Conservation (phyloP, 2,888 invertebrate genomes). For the Aleiodes testaceus region DNA sequence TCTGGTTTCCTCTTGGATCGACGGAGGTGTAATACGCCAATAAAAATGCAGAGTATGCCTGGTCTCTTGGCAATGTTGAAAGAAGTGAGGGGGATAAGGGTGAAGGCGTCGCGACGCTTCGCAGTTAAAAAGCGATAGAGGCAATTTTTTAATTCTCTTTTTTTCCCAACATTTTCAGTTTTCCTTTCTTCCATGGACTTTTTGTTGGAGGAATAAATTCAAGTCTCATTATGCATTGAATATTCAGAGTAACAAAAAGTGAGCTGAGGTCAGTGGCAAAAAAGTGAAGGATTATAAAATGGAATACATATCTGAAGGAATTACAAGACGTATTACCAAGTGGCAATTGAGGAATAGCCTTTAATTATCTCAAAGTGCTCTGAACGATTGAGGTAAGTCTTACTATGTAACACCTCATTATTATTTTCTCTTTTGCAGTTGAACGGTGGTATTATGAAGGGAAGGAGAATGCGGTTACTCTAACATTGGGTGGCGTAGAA, state of each 20-base stretch:
- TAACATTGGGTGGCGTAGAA: conserved; percentile 48
- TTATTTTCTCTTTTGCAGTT: background rate
- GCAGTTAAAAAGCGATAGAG: conserved; percentile 17
- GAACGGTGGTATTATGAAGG: conserved; percentile 54
- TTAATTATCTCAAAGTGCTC: background rate
- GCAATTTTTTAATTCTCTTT: background rate
- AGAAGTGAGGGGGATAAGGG: background rate
- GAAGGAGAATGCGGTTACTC: conserved; percentile 63
- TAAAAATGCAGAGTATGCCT: conserved; percentile 63
- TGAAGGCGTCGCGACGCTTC: conserved; percentile 26
- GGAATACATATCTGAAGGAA: background rate
- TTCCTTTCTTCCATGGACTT: background rate
- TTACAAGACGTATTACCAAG: background rate
- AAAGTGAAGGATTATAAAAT: background rate
- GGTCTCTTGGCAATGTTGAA: conserved; percentile 46
- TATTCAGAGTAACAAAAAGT: conserved; percentile 29
- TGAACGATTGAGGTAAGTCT: background rate
- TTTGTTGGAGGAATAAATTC: conserved; percentile 39
- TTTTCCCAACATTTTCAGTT: conserved; percentile 1
- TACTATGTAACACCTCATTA: conserved; percentile 4
- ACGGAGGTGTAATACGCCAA: conserved; percentile 60
- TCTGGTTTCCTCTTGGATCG: conserved; percentile 45
- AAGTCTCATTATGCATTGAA: conserved; percentile 26
- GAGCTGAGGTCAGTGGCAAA: background rate
- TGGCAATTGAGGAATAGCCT: background rate